Percentiles rank a stretch among this genome's conserved stretches.
phyloP scores from a whole-genome alignment of 2,888 invertebrate genomes.

The Corythucha ciliata region DNA sequence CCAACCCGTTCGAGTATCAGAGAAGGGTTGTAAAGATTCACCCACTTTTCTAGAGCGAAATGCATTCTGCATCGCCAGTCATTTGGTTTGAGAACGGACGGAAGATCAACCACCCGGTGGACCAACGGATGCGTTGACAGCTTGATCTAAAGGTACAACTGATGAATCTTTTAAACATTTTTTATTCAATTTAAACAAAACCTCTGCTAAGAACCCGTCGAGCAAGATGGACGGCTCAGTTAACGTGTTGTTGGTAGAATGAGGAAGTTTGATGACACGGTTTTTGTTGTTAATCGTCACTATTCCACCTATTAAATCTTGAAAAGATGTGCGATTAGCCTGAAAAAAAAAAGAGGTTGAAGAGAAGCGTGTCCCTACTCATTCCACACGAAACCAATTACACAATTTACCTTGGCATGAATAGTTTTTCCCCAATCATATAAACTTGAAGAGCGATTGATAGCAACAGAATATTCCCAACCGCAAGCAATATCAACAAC shows the following conservation, averaged over 20 bases:
- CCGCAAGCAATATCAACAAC: conserved; percentile 50
- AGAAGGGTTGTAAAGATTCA: conserved; percentile 41
- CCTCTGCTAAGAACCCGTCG: background rate
- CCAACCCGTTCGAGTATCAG: conserved; percentile 42
- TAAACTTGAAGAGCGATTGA: conserved; percentile 52
- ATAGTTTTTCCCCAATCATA: conserved; percentile 68
- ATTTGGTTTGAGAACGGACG: conserved; percentile 23
- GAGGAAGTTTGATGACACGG: conserved; percentile 59
- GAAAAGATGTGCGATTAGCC: conserved; percentile 32
- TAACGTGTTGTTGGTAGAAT: conserved; percentile 42
- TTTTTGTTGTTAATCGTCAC: conserved; percentile 62
- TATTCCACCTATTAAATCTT: conserved; percentile 49
- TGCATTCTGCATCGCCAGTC: conserved; percentile 42
- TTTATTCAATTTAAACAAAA: conserved; percentile 11
- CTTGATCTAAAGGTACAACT: background rate
- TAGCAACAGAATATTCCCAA: conserved; percentile 64
- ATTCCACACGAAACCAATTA: too few species aligned
- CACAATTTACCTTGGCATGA: conserved; percentile 49
- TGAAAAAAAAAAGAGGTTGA: conserved; percentile 12
- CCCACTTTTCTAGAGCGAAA: conserved; percentile 43
- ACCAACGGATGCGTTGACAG: background rate
- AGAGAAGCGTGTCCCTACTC: too few species aligned
- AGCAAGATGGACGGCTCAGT: conserved; percentile 41
- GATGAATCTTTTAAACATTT: background rate
- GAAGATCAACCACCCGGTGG: conserved; percentile 7